A percentile compares a stretch with the other conserved stretches of the same genome.
phyloP scores from a whole-genome alignment of 2,888 invertebrate species.

The Heliconius ismenius region DNA sequence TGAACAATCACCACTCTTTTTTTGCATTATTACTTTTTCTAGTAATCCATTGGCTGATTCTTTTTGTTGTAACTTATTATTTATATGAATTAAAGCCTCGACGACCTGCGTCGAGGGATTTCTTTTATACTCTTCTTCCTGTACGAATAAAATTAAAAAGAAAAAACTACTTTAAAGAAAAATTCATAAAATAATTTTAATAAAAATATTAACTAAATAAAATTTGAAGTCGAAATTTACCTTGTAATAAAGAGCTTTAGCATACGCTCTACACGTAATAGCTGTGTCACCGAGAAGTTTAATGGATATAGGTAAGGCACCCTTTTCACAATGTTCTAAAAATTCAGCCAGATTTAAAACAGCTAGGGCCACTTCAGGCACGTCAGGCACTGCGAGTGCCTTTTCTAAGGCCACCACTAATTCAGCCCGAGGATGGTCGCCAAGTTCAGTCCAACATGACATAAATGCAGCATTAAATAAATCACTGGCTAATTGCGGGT shows the following conservation, averaged over 20 bases:
- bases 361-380: conserved; percentile 96
- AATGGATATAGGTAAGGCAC: conserved; percentile 94
- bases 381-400: conserved; percentile 94
- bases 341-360: conserved; percentile 98
- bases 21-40: conserved; percentile 91
- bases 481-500: conserved; percentile 95
- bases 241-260: conserved; percentile 85
- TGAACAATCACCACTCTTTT: conserved; percentile 84
- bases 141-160: conserved; percentile 41
- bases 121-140: conserved; percentile 94
- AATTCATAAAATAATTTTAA: no score
- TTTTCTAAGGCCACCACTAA: conserved; percentile 92
- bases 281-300: conserved; percentile 95
- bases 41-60: conserved; percentile 97
- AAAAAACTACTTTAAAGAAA: not conserved
- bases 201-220: no score
- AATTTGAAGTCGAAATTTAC: conserved; percentile 48
- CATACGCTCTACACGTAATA: conserved; percentile 92
- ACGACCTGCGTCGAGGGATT: conserved; percentile 88
- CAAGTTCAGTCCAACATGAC: conserved; percentile 98
- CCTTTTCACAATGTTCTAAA: conserved; percentile 99
- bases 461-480: conserved; percentile 99
- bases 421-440: conserved; percentile 90
- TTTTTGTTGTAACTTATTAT: conserved; percentile 98
- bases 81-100: conserved; percentile 96